Percentiles rank a stretch among this genome's conserved stretches.
Conservation (phyloP, 2,888 invertebrate species). For the Pycnomerus fuliginosus region DNA sequence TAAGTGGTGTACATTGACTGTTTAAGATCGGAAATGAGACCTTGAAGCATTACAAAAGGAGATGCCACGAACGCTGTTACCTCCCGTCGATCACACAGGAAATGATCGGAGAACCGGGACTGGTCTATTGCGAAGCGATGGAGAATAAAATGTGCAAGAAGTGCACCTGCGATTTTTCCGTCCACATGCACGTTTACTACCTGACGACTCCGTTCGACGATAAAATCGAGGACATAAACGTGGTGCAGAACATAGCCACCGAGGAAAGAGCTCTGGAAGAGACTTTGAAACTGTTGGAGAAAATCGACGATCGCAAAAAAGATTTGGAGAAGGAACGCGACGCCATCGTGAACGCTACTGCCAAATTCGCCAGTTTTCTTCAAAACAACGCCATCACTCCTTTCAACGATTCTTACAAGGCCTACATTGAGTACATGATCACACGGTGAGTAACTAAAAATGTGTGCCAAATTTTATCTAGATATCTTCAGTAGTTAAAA, state of each 20-base stretch:
- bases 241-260: slow-evolving; percentile 33
- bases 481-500: no score
- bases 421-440: slow-evolving; percentile 44
- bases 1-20: no score
- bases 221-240: slow-evolving; percentile 35
- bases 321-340: slow-evolving; percentile 39
- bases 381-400: slow-evolving; percentile 43
- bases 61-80: slow-evolving; percentile 47
- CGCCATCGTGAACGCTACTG: slow-evolving; percentile 37
- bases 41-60: slow-evolving; percentile 42
- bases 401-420: slow-evolving; percentile 43
- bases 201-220: slow-evolving; percentile 38
- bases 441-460: slow-evolving; percentile 40
- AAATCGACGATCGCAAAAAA: slow-evolving; percentile 29
- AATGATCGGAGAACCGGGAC: slow-evolving; percentile 41
- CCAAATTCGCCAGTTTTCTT: slow-evolving; percentile 46
- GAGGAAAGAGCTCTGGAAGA: slow-evolving; percentile 33
- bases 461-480: no score
- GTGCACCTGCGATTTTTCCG: slow-evolving; percentile 41
- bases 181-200: slow-evolving; percentile 48
- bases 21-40: no score
- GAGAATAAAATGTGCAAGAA: slow-evolving; percentile 31
- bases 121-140: slow-evolving; percentile 43
- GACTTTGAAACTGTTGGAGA: slow-evolving; percentile 29
- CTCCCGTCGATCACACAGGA: slow-evolving; percentile 41